A percentile compares a stretch with the other conserved stretches of the same genome.
phyloP scores from a whole-genome alignment of 1,140 invertebrate species.

The Zophobas atratus region DNA sequence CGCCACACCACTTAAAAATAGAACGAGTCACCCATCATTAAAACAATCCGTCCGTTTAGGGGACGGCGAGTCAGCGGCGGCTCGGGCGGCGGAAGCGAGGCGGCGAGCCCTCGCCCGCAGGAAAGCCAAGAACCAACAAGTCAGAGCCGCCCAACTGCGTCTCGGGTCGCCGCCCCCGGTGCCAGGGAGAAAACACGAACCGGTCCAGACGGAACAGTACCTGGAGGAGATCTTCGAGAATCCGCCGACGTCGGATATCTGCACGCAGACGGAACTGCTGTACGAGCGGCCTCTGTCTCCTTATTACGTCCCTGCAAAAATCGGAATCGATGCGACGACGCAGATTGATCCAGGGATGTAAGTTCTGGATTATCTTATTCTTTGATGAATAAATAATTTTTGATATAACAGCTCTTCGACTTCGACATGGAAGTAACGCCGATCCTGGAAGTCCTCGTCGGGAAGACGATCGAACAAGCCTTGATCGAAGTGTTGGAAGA shows the following conservation, averaged over 20 bases:
- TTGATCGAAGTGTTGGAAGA: slow-evolving; percentile 87
- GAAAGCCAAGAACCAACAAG: slow-evolving; percentile 70
- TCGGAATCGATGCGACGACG: slow-evolving; percentile 84
- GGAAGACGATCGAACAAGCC: slow-evolving; percentile 90
- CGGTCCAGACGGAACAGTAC: slow-evolving; percentile 90
- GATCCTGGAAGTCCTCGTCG: slow-evolving; percentile 88
- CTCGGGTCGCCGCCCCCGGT: slow-evolving; percentile 79
- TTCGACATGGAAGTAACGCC: slow-evolving; percentile 92
- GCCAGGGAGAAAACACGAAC: slow-evolving; percentile 84
- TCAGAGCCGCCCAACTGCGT: slow-evolving; percentile 61
- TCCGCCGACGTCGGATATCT: slow-evolving; percentile 80
- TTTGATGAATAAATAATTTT: slow-evolving; percentile 35
- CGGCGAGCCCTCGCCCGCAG: slow-evolving; percentile 74
- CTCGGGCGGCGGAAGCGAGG: slow-evolving; percentile 74
- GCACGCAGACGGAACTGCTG: slow-evolving; percentile 90
- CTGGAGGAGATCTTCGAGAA: slow-evolving; percentile 85
- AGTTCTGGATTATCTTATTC: slow-evolving; percentile 48
- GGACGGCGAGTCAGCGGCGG: slow-evolving; percentile 74
- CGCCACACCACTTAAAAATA: not conserved
- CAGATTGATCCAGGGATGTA: slow-evolving; percentile 91
- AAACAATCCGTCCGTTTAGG: slow-evolving; percentile 63
- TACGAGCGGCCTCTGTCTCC: slow-evolving; percentile 84
- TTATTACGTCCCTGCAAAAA: slow-evolving; percentile 83
- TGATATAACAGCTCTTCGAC: slow-evolving; percentile 79
- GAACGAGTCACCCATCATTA: not conserved